Conservation (phyloP, 2,888 invertebrate species). For the Drosophila macrospina region DNA sequence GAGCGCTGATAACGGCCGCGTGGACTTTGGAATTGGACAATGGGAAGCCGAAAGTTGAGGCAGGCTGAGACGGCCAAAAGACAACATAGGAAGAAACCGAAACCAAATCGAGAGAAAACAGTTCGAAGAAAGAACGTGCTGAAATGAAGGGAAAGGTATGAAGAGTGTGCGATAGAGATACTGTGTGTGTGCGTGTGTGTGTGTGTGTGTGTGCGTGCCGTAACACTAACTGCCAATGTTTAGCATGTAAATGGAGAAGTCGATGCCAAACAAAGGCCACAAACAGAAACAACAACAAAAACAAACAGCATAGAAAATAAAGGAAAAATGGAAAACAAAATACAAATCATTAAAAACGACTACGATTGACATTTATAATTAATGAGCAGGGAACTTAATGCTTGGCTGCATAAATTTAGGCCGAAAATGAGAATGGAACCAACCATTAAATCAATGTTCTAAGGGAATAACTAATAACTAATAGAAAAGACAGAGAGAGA, state of each 20-base stretch:
- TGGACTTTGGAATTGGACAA: constrained; percentile 28
- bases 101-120: constrained; percentile 29
- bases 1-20: constrained; percentile 62
- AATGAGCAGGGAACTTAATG: constrained; percentile 70
- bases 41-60: constrained; percentile 41
- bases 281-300: constrained; percentile 34
- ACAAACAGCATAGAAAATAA: constrained; percentile 32
- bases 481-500: neutral
- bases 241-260: constrained; percentile 77
- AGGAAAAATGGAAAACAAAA: constrained; percentile 59
- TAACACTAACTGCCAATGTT: constrained; percentile 54
- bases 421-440: constrained; percentile 38
- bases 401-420: constrained; percentile 59
- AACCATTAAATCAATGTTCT: constrained; percentile 28
- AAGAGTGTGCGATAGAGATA: neutral
- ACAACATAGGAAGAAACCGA: constrained; percentile 31
- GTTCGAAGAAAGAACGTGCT: constrained; percentile 20
- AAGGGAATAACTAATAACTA: constrained; percentile 15
- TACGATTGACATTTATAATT: constrained; percentile 80
- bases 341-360: constrained; percentile 79
- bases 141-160: constrained; percentile 15
- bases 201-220: constrained; percentile 7
- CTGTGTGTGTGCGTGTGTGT: neutral
- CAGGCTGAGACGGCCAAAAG: constrained; percentile 19
- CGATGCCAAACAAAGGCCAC: constrained; percentile 64